These are phyloP conservation scores for Caenorhabditis elegans DNA, from an alignment of 1,140 invertebrate genomes.

Conservation along the genomic window WBcel235 BX284602.5:4558501-4559000, in stretches of 20 bases:
- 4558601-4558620: not conserved
- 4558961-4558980: too few relatives aligned
- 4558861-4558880: constrained; percentile 3
- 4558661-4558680: not conserved
- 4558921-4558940: not conserved
- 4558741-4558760: not conserved
- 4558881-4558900: not conserved
- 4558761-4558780: constrained; percentile 1
- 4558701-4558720: not conserved
- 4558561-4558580: not conserved
- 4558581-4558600: constrained; percentile 17
- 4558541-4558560: constrained; percentile 15
- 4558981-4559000: too few relatives aligned
- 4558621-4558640: not conserved
- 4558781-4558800: not conserved
- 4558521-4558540: constrained; percentile 1
- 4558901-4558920: not conserved
- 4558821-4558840: constrained; percentile 14
- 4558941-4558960: not conserved
- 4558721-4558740: not conserved
- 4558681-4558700: not conserved
- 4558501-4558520: constrained; percentile 1
- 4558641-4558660: constrained; percentile 17
- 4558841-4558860: constrained; percentile 15
- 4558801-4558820: constrained; percentile 1